Percentiles rank a stretch among this genome's conserved stretches.
Conservation (phyloP, 1,140 invertebrate genomes). For the Pinna nobilis region DNA sequence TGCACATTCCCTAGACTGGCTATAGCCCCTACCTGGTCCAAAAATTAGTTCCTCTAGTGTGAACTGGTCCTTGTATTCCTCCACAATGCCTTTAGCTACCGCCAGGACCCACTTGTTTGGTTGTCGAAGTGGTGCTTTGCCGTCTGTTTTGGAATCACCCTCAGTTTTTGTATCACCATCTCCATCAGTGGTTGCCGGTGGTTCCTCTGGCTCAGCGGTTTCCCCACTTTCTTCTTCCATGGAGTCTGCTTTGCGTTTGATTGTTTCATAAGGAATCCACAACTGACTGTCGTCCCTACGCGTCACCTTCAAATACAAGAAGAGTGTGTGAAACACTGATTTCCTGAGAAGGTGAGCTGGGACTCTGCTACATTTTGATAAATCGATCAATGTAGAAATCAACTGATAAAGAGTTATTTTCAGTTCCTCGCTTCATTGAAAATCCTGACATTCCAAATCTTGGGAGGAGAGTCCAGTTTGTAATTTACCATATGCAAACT, state of each 20-base stretch:
- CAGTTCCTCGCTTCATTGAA: too few relatives aligned
- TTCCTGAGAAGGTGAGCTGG: background rate
- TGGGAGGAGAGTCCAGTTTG: too few relatives aligned
- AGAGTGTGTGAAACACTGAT: background rate
- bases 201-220: background rate
- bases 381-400: background rate
- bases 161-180: background rate
- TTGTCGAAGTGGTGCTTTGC: background rate
- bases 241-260: conserved; percentile 19
- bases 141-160: background rate
- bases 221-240: conserved; percentile 25
- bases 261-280: conserved; percentile 40
- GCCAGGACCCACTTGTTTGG: conserved; percentile 46
- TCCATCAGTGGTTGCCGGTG: background rate
- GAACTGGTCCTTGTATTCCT: conserved; percentile 26
- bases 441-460: too few relatives aligned
- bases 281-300: conserved; percentile 41
- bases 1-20: background rate
- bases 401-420: too few relatives aligned
- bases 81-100: conserved; percentile 37
- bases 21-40: conserved; percentile 40
- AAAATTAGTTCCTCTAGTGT: conserved; percentile 49
- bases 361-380: background rate
- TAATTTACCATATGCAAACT: too few relatives aligned
- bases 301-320: conserved; percentile 27